Evolutionary conservation across 2,797 vertebrate genomes (phyloP), one percentile per base, ranked within the genome.

Genomic region (Paedocypris micromegethes): DNA sequence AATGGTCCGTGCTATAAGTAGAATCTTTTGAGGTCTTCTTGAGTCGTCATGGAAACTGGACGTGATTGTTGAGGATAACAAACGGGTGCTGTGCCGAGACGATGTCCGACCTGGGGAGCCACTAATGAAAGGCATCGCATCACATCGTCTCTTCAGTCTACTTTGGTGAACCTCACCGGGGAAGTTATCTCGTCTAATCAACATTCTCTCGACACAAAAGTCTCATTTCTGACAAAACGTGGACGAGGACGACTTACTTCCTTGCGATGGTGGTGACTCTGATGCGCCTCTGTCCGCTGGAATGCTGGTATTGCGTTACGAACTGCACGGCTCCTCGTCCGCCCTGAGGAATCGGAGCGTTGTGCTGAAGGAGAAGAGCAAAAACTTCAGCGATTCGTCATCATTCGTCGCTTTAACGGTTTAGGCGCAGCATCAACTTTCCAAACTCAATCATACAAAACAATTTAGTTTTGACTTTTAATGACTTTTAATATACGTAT

Each of bases 231-330:
- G 4, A 42, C n/a, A 43, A 41, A 56, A 56, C 0, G 38, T 9
- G 9, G n/a, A 44, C 8, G 6, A 45, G 73, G 68, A 6, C 55
- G 43, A 80, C 92, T 64, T 88, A 98, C 95, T 97, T 98, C 74
- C 95, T 91, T 78, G 95, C 94, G 2, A 92, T 88, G 42, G 95
- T 97, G 60, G 93, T 93, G 66, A 98, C 95, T 66, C 94, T 76
- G 78, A 98, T 94, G 47, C 95, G 93, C 74, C 92, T 91, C 89
- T 96, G 94, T 55, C 95, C 95, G 44, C 93, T 95, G 5, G 95
- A 93, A 85, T 98, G 95, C 64, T 98, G 95, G 83, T 96, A 98
- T 80, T 97, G 94, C 46, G 93, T 94, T 71, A 98, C 94, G 44
- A 92, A 97, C 78, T 98, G 95, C 64, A 98, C 86, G 1, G 95